Conservation (phyloP, 53 echinoderm and acorn worm species). For the Arbacia lixula region DNA sequence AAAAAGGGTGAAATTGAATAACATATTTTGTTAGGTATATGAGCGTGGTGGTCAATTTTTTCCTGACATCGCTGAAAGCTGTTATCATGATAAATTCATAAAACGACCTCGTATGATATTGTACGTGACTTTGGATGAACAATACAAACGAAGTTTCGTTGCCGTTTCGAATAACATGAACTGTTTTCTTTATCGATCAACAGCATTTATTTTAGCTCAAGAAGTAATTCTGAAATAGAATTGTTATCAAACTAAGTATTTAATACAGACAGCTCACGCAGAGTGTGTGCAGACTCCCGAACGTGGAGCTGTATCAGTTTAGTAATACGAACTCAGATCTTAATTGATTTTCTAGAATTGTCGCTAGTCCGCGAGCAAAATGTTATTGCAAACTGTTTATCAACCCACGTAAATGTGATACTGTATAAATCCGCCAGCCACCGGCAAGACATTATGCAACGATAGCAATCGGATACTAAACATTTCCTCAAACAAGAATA, state of each 20-base stretch:
- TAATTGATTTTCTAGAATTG: constrained; percentile 21
- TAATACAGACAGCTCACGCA: neutral
- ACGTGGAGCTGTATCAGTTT: constrained; percentile 1
- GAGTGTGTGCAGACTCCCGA: neutral
- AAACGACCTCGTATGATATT: too few relatives aligned
- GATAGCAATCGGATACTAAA: constrained; percentile 49
- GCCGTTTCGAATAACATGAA: neutral
- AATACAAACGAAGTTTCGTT: too few relatives aligned
- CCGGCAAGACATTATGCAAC: constrained; percentile 40
- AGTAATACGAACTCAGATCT: constrained; percentile 20
- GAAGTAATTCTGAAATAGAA: neutral
- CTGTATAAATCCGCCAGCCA: constrained; percentile 17
- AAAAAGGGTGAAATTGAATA: too few relatives aligned
- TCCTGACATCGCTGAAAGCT: too few relatives aligned
- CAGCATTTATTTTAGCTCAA: neutral
- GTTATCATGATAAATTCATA: too few relatives aligned
- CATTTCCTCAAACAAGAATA: constrained; percentile 37
- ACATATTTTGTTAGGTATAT: too few relatives aligned
- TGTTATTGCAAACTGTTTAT: too few relatives aligned
- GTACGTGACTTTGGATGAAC: too few relatives aligned
- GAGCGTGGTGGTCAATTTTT: too few relatives aligned
- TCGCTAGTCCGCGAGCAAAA: neutral
- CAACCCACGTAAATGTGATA: neutral
- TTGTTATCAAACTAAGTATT: too few relatives aligned
- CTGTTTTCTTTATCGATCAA: neutral